Evolutionary conservation across 2,888 invertebrate species (phyloP), one percentile per base, ranked within the genome.

Genomic region (Onthophagus sagittarius): DNA sequence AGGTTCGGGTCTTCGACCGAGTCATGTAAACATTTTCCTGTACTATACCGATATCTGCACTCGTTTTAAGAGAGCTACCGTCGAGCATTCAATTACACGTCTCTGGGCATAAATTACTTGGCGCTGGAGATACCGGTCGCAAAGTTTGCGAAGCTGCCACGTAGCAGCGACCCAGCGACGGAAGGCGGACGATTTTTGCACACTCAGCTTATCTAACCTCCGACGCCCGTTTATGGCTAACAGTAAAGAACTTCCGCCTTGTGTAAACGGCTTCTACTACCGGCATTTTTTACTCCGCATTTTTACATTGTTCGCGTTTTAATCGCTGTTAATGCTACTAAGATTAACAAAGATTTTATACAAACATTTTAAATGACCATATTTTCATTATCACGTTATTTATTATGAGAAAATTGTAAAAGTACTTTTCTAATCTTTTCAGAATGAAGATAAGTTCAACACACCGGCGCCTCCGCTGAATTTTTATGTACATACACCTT

Each of bases 161-260:
- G 39, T 53, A 53, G 39, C 39, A 11, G 39, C 39, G 39, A 53
- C 39, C 39, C 39, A 53, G 15, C 32, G 32, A 67, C 32, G 23
- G 67, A 31, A 32, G 67, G 67, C 53, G 15, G 62, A 62, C 23
- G 39, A 67, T 67, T 67, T 67, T 67, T 67, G 67, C 67, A 23
- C 67, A 32, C 32, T 15, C 67, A 31, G 67, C 67, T 67, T 67
- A 67, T 67, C 67, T 15, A n/a, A 13, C n/a, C 23, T 67, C 67
- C 67, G 39, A 7, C 11, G 39, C 39, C 23, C 39, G 39, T 53
- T 53, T 53, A 53, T 11, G 39, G 39, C 39, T 53, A 53, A 53
- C 39, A 53, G 39, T 53, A 53, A 53, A 53, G 39, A 2, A 53
- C 39, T 53, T 53, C 39, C 39, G 39, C 39, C 39, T 23, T 23